Evolutionary conservation across 53 echinoderm and acorn worm genomes (phyloP), one percentile per base, ranked within the genome.

Genomic region (Actinopyga echinites): DNA sequence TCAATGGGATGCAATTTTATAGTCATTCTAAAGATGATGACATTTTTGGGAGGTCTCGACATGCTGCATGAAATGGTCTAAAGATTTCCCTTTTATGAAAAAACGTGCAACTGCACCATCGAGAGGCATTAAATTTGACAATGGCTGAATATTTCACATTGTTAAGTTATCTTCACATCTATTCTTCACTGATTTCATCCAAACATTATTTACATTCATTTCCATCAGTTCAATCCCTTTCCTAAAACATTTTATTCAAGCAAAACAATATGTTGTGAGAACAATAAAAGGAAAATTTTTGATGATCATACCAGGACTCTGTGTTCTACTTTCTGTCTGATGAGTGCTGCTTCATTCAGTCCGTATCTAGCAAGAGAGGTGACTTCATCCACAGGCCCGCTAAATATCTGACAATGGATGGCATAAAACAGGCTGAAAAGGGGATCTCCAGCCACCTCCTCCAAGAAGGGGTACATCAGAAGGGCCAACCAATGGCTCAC

Each of bases 391-490:
- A 96, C 94, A 6, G 97, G 97, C 24, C 97, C 97, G 67, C 90
- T 91, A 69, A 92, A 90, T 49, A 96, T 89, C 84, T 96, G 97
- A 68, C 92, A 85, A 45, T 94, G 94, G 82, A 96, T 89, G 57
- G 94, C 97, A 42, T 92, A 89, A 86, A 91, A 96, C 40, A 94
- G 92, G 38, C 85, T 94, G 90, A 94, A 96, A 67, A 96, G 90
- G 0, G 93, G 93, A 11, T 92, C 90, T 5, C 92, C 97, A 0
- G 97, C 97, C 32, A 69, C 80, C 61, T 96, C 97, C 65, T 86
- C 85, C 13, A 96, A 88, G 89, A 86, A 93, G 79, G 89, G 92
- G 79, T 94, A 92, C 80, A 96, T 88, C 44, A 96, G 92, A 49
- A 96, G 90, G 11, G 92, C 69, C 49, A 96, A 71, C 97, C 97